These are phyloP conservation scores for Polypterus senegalus DNA, from an alignment of 2,113 vertebrate species.

Conservation along the genomic window DNA sequence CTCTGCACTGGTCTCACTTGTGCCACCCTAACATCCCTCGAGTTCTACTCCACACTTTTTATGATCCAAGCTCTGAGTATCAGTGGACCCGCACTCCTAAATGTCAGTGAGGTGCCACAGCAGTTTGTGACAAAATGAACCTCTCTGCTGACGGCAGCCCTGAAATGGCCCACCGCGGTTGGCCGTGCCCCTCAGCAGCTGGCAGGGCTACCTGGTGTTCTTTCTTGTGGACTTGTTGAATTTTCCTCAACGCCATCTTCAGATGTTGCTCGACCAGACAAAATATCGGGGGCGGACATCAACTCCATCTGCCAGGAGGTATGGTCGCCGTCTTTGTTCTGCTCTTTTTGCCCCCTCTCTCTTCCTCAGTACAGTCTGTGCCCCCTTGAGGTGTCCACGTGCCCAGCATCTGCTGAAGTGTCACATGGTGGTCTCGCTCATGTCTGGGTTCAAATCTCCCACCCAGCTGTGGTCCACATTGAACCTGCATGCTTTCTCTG, in stretches of 20 bases:
- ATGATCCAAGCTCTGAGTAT: no score
- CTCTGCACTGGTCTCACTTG: no score
- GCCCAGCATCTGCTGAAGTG: no score
- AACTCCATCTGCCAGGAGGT: constrained; percentile 96
- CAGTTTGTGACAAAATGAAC: neutral
- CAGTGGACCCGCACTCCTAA: no score
- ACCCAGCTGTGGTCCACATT: no score
- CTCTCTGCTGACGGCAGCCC: neutral
- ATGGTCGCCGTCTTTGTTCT: constrained; percentile 13
- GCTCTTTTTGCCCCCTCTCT: neutral
- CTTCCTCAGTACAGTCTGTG: no score
- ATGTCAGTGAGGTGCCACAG: neutral
- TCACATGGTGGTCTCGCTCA: no score
- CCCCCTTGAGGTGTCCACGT: no score
- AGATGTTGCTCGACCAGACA: constrained; percentile 88
- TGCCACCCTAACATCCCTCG: no score
- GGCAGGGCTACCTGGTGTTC: neutral
- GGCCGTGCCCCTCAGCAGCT: neutral
- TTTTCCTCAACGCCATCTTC: constrained; percentile 41
- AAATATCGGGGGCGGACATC: constrained; percentile 87
- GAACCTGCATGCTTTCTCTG: no score
- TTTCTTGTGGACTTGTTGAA: neutral
- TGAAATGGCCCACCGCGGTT: neutral
- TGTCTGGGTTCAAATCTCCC: no score
- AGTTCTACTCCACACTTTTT: no score